phyloP scores from a whole-genome alignment of 1,140 invertebrate genomes.

The Aricia agestis region DNA sequence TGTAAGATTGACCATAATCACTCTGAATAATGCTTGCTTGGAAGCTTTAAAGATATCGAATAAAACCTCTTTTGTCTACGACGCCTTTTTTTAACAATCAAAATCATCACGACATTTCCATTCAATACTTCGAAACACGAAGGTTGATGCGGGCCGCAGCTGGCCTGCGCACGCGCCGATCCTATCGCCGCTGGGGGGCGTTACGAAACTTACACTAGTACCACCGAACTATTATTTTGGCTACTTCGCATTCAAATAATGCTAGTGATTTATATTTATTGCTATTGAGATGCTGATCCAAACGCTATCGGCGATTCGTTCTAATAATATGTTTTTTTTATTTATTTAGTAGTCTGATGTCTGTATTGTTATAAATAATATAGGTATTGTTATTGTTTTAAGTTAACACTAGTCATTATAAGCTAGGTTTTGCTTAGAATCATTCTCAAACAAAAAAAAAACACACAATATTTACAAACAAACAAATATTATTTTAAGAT shows the following conservation, averaged over 20 bases:
- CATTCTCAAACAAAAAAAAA: too few relatives aligned
- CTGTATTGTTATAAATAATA: background rate
- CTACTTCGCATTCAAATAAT: slow-evolving; percentile 45
- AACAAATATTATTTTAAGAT: background rate
- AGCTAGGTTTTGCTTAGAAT: too few relatives aligned
- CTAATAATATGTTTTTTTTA: slow-evolving; percentile 22
- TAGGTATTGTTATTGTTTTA: background rate
- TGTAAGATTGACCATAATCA: too few relatives aligned
- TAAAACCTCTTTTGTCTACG: too few relatives aligned
- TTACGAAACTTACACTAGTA: slow-evolving; percentile 69
- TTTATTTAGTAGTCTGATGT: background rate
- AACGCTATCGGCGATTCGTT: slow-evolving; percentile 5
- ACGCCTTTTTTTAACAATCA: too few relatives aligned
- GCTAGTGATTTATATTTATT: slow-evolving; percentile 29
- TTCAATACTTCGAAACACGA: background rate
- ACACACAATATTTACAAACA: background rate
- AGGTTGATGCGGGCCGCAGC: slow-evolving; percentile 33
- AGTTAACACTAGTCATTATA: background rate
- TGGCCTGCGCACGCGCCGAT: slow-evolving; percentile 55
- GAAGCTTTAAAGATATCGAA: too few relatives aligned
- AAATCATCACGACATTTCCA: slow-evolving; percentile 25
- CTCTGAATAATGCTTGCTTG: too few relatives aligned
- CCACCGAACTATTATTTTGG: slow-evolving; percentile 58
- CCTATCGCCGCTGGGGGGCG: slow-evolving; percentile 58
- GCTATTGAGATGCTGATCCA: slow-evolving; percentile 20